Percentiles rank a stretch among this genome's conserved stretches.
phyloP scores from a whole-genome alignment of 2,888 invertebrate genomes.

The Leptothorax acervorum region DNA sequence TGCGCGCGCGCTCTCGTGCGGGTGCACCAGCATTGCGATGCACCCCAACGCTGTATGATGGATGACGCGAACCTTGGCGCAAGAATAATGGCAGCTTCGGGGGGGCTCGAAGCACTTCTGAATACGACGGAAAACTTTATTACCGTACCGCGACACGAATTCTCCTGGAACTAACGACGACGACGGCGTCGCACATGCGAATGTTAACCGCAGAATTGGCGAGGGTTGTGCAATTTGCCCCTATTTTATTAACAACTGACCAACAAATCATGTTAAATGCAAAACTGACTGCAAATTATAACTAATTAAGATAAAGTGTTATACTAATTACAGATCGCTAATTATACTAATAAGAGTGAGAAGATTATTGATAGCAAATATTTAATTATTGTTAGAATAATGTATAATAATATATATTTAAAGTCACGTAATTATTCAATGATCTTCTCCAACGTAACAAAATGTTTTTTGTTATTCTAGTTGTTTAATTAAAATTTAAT shows the following conservation, averaged over 20 bases:
- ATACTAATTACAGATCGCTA: neutral
- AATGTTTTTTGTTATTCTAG: neutral
- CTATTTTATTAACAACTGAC: neutral
- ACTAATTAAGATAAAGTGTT: neutral
- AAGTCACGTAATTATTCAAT: neutral
- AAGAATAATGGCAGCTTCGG: conserved; percentile 49
- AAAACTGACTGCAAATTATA: neutral
- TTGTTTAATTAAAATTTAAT: conserved; percentile 16
- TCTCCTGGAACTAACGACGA: conserved; percentile 45
- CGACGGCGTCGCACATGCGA: conserved; percentile 1
- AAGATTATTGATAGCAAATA: neutral
- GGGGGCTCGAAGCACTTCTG: conserved; percentile 45
- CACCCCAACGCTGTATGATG: conserved; percentile 51
- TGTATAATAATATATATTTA: neutral
- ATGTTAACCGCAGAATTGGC: conserved; percentile 2
- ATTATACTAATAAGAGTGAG: neutral
- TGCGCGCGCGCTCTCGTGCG: conserved; percentile 3
- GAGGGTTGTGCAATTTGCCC: neutral
- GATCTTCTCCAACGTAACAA: neutral
- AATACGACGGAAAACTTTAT: conserved; percentile 53
- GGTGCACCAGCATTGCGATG: conserved; percentile 41
- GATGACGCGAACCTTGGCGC: conserved; percentile 49
- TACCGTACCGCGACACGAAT: conserved; percentile 51
- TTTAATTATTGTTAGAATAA: neutral
- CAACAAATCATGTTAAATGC: neutral